phyloP scores from a whole-genome alignment of 1,140 invertebrate species.

The Battus philenor region DNA sequence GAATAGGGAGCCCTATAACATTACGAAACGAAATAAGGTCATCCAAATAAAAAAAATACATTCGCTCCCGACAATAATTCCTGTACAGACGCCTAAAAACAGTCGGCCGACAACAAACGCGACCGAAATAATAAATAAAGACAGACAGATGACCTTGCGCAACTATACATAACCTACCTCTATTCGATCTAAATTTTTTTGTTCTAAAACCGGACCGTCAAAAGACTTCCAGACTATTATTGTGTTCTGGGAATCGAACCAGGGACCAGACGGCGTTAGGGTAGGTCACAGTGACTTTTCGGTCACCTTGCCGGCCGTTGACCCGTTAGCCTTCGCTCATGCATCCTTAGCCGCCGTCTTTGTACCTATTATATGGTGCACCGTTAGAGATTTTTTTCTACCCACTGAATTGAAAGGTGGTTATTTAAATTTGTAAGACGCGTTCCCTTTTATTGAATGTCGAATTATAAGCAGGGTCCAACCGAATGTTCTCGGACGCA shows the following conservation, averaged over 20 bases:
- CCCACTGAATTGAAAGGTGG: conserved; percentile 5
- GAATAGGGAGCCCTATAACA: too few relatives aligned
- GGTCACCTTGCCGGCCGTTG: conserved; percentile 56
- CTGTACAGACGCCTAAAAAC: conserved; percentile 10
- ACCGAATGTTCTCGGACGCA: too few relatives aligned
- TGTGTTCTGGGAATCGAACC: conserved; percentile 49
- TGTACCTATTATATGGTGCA: conserved; percentile 8
- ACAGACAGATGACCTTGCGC: conserved; percentile 26
- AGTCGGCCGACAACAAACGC: conserved; percentile 2
- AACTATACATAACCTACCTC: conserved; percentile 29
- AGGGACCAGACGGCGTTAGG: conserved; percentile 38
- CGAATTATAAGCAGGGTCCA: too few relatives aligned
- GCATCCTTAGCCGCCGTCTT: neutral
- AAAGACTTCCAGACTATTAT: conserved; percentile 47
- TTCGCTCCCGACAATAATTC: neutral
- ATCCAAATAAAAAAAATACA: conserved; percentile 10
- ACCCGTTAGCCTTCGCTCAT: conserved; percentile 34
- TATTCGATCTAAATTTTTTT: conserved; percentile 24
- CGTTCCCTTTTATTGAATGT: too few relatives aligned
- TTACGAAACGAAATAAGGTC: conserved; percentile 1
- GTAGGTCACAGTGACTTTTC: conserved; percentile 52
- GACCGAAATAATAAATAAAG: conserved; percentile 15
- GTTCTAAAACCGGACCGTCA: conserved; percentile 32
- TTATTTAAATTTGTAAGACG: conserved; percentile 12
- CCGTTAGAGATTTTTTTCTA: conserved; percentile 5